Base-by-base conservation (phyloP, 2,797 vertebrate genomes). In the Brachymystax lenok region DNA sequence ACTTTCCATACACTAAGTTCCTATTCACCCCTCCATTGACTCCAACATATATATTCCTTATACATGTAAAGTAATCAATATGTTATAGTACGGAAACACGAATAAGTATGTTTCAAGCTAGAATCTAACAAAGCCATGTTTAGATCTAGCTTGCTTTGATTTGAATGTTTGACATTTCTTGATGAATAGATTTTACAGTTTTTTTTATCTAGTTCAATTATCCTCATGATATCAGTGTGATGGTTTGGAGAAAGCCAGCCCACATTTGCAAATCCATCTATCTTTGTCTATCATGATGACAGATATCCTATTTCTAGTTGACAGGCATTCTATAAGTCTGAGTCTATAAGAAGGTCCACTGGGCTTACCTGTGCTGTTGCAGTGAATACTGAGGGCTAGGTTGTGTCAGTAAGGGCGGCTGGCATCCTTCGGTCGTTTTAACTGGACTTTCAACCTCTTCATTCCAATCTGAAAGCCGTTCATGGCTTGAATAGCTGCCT, bases 391-490 rank as follows among this genome's bases (percentile, higher is more conserved):
- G 87, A 90, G 82, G 86, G 85, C 59, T 85, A 82, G 87, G 88
- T 80, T 88, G 89, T 92, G 94, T 98, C 97, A 99, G 95, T 99
- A 99, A 81, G 97, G 96, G 86, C 98, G 97, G 90, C 94, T 97
- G 50, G 96, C 96, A 78, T 99, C 97, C 93, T 98, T 98, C 88
- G 97, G 98, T 92, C 98, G 93, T 91, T 99, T 99, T 88, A 99
- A 91, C 91, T 99, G 98, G 27, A 99, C 98, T 94, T 99, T 99
- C 94, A 99, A 96, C 88, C 98, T 95, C 88, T 99, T 99, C 96
- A 97, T 98, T 75, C 98, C 98, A 33, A 99, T 97, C 93, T 98
- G 98, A 93, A 99, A 99, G 90, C 98, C 98, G n/a, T 99, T 99
- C 98, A 99, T 99, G 92, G 98, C 96, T 90, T 99, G 98, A 91